A percentile compares a stretch with the other conserved stretches of the same genome.
These are phyloP conservation scores for Palythoa grandis DNA, from an alignment of 92 coral and sea anemone genomes.

Conservation along the genomic window DNA sequence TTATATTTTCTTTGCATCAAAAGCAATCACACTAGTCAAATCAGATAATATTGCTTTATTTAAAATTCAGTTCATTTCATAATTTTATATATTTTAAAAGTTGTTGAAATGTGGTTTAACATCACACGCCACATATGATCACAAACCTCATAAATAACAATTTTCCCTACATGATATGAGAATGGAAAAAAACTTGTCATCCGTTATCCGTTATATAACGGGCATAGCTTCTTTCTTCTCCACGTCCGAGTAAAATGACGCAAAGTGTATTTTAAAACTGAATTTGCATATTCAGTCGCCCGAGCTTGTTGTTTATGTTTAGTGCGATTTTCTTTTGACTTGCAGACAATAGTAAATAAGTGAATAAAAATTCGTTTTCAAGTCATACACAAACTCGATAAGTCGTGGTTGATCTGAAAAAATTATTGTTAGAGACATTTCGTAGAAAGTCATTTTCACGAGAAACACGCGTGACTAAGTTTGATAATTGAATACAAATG, in stretches of 20 bases:
- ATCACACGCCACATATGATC: not conserved
- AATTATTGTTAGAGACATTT: not conserved
- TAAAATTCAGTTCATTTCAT: not conserved
- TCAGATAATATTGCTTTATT: not conserved
- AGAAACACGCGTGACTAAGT: conserved; percentile 13
- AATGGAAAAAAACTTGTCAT: not conserved
- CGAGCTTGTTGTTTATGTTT: not conserved
- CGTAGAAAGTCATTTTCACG: not conserved
- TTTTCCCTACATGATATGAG: not conserved
- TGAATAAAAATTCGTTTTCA: not conserved
- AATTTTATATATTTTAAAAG: not conserved
- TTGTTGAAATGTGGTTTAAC: not conserved
- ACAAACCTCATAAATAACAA: not conserved
- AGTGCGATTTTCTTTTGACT: not conserved
- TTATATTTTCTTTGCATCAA: not conserved
- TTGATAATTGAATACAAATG: not conserved
- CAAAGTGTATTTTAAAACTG: not conserved
- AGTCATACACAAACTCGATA: not conserved
- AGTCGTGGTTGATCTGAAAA: not conserved
- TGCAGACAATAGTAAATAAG: not conserved
- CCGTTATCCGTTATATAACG: not conserved
- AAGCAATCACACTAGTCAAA: not conserved
- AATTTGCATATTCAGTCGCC: conserved; percentile 18
- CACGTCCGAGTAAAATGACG: not conserved
- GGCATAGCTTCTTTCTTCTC: not conserved